Percentiles rank a stretch among this genome's conserved stretches.
Evolutionary conservation across 2,888 invertebrate genomes (phyloP).

Genomic region (Zootermopsis nevadensis): DNA sequence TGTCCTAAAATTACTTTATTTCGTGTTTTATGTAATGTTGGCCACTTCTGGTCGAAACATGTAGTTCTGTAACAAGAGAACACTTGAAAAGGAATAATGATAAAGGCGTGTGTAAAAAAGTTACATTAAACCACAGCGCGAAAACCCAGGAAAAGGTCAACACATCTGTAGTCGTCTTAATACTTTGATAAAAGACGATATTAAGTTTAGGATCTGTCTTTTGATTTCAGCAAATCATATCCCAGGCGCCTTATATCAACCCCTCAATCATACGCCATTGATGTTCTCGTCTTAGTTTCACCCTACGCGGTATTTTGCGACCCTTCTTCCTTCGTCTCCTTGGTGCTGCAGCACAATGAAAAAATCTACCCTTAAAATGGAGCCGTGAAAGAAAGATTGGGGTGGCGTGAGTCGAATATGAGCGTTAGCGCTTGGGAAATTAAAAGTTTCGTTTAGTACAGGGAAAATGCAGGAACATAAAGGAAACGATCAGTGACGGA

Average conservation of each 20-base stretch:
- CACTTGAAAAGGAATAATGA: too few relatives aligned
- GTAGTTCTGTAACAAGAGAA: too few relatives aligned
- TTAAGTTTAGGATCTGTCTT: neutral
- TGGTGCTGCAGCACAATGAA: constrained; percentile 12
- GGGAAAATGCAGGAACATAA: constrained; percentile 19
- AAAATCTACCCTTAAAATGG: constrained; percentile 32
- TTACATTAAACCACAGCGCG: too few relatives aligned
- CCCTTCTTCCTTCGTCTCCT: neutral
- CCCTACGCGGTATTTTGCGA: constrained; percentile 10
- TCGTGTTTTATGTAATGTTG: too few relatives aligned
- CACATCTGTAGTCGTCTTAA: too few relatives aligned
- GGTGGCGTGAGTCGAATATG: constrained; percentile 28
- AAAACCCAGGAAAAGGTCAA: too few relatives aligned
- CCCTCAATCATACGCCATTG: neutral
- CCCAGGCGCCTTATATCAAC: neutral
- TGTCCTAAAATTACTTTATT: too few relatives aligned
- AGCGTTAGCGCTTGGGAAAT: constrained; percentile 25
- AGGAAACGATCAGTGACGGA: constrained; percentile 16
- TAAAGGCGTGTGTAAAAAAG: too few relatives aligned
- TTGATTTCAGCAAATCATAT: neutral
- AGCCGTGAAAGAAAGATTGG: constrained; percentile 23
- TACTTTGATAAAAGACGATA: too few relatives aligned
- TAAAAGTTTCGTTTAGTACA: constrained; percentile 12
- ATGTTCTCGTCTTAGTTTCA: constrained; percentile 2
- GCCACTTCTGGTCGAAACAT: too few relatives aligned